Evolutionary conservation across 2,113 vertebrate species (phyloP), one percentile per base, ranked within the genome.

Genomic region (Corvus hawaiiensis): DNA sequence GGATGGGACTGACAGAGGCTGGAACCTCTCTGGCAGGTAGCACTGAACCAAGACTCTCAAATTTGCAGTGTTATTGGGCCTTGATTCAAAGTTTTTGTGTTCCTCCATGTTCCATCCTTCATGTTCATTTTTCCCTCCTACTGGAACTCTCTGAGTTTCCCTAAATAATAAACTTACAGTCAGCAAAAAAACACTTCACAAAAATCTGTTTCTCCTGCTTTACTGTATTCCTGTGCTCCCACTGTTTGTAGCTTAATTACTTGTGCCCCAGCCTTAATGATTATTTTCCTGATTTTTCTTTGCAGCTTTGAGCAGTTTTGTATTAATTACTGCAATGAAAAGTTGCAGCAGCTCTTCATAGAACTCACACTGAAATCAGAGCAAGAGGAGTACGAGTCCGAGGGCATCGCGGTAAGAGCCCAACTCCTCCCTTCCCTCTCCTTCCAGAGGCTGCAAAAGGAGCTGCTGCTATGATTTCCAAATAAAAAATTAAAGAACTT

Each of bases 251-350:
- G 26, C 58, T 79, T 33, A 35, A 82, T 33, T 39, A 18, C 39
- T 39, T 35, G 6, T 68, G 28, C n/a, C 61, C 37, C 91, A 30
- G 41, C 13, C 9, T 68, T 46, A 71, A 16, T 69, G 72, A 92
- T 84, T 9, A 5, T 77, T 93, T 81, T 37, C 72, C 93, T 95
- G 62, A 20, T 95, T 72, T 83, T 83, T 44, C 18, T 79, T 94
- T 64, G 20, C 97, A 99, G 99, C 97, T 99, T 99, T 67, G 99
- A 99, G 97, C 99, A 99, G 91, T 99, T 99, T 96, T 99, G 99
- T 89, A 99, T 99, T 95, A 99, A 99, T 97, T 99, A 99, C 71
- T 99, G 99, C 89, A 99, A 99, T 4, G 99, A 99, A 95, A 99
- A 99, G 88, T 97, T 99, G 84, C 99, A 99, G 97, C 99, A 99